These are phyloP conservation scores for Drosophila ochracea DNA, from an alignment of 2,888 invertebrate genomes.

Conservation along the genomic window DNA sequence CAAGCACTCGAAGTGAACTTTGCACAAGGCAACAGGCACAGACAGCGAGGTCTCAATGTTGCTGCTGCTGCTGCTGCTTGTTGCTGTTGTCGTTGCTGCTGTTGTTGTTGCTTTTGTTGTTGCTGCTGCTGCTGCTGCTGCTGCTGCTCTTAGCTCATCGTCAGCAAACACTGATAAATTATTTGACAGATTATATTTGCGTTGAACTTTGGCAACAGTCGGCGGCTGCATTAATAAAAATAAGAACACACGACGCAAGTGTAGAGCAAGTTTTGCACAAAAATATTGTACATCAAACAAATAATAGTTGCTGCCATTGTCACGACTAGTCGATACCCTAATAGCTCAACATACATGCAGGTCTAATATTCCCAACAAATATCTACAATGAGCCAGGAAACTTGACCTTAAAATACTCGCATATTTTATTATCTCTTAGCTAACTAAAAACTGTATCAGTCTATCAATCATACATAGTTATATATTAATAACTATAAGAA, in stretches of 20 bases:
- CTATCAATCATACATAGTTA: background rate
- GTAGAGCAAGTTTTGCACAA: conserved; percentile 24
- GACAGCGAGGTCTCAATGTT: conserved; percentile 63
- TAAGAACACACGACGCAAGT: conserved; percentile 55
- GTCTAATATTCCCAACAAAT: background rate
- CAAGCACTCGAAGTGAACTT: conserved; percentile 55
- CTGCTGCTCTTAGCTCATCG: conserved; percentile 53
- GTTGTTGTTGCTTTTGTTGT: background rate
- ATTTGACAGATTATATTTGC: conserved; percentile 80
- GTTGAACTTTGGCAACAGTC: conserved; percentile 75
- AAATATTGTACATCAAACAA: conserved; percentile 9
- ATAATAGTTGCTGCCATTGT: background rate
- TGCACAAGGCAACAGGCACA: conserved; percentile 55
- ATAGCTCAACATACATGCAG: background rate
- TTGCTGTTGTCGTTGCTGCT: conserved; percentile 3
- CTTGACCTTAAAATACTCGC: background rate
- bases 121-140: conserved; percentile 11
- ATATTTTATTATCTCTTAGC: background rate
- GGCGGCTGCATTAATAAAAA: conserved; percentile 58
- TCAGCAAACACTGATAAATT: conserved; percentile 78
- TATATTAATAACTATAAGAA: background rate
- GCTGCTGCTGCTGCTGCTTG: conserved; percentile 2
- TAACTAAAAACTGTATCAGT: background rate
- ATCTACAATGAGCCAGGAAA: background rate
- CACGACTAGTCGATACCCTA: conserved; percentile 27